phyloP scores from a whole-genome alignment of 64 coral and sea anemone genomes.

The Trachythela sp. region DNA sequence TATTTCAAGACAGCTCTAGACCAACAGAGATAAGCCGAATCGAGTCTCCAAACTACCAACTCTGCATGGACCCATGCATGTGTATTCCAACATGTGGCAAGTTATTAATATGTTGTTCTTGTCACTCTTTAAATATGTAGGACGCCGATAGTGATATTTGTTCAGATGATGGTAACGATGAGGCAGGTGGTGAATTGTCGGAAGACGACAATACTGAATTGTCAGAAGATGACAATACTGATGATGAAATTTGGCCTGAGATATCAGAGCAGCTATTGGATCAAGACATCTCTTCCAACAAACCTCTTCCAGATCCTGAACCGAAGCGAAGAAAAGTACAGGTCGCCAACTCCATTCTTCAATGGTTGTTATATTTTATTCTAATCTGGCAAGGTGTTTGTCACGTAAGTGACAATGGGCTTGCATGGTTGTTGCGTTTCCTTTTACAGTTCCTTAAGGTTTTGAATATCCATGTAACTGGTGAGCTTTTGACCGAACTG shows the following conservation, averaged over 20 bases:
- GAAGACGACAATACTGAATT: neutral
- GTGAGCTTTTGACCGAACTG: neutral
- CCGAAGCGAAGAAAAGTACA: slow-evolving; percentile 13
- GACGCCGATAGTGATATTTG: too few species aligned
- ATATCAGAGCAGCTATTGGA: neutral
- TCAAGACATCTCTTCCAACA: neutral
- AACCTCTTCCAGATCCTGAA: neutral
- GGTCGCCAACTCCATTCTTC: neutral
- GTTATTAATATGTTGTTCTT: too few species aligned
- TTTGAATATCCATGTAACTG: neutral
- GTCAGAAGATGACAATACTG: neutral
- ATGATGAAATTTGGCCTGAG: slow-evolving; percentile 47
- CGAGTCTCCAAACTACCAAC: too few species aligned
- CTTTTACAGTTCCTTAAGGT: slow-evolving; percentile 23
- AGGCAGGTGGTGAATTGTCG: neutral
- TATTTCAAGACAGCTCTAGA: too few species aligned
- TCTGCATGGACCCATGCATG: too few species aligned
- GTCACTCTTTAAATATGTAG: too few species aligned
- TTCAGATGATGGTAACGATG: neutral
- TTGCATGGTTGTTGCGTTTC: slow-evolving; percentile 37
- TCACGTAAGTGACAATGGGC: slow-evolving; percentile 41
- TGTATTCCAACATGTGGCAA: too few species aligned
- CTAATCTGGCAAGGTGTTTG: slow-evolving; percentile 34
- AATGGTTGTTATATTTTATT: slow-evolving; percentile 47
- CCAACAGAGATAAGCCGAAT: too few species aligned